A percentile compares a stretch with the other conserved stretches of the same genome.
phyloP scores from a whole-genome alignment of 1,140 invertebrate genomes.

The Zaprionus nigranus region DNA sequence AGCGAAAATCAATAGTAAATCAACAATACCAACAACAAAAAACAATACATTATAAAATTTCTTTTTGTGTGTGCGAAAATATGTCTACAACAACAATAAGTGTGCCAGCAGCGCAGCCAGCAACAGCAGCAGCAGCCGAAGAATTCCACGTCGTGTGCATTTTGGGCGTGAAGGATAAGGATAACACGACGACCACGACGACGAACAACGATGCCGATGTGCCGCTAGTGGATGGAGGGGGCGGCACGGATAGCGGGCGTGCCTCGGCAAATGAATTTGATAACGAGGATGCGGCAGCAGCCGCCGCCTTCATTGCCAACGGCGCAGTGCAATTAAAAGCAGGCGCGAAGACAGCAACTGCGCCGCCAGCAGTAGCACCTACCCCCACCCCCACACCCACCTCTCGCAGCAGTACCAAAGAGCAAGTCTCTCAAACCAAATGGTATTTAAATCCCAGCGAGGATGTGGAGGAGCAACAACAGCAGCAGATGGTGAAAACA shows the following conservation, averaged over 20 bases:
- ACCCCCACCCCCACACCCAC: too few species aligned
- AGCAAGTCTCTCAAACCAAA: slow-evolving; percentile 58
- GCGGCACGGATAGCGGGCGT: slow-evolving; percentile 61
- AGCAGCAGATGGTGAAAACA: slow-evolving; percentile 1
- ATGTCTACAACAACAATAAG: slow-evolving; percentile 63
- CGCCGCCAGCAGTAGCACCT: slow-evolving; percentile 26
- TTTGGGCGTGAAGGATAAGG: slow-evolving; percentile 44
- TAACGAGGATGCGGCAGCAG: slow-evolving; percentile 16
- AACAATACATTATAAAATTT: slow-evolving; percentile 33
- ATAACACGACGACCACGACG: slow-evolving; percentile 31
- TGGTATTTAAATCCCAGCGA: slow-evolving; percentile 62
- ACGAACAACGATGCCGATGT: slow-evolving; percentile 24
- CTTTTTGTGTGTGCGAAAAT: slow-evolving; percentile 5
- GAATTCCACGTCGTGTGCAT: slow-evolving; percentile 50
- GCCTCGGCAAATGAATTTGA: slow-evolving; percentile 71
- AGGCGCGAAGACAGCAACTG: background rate
- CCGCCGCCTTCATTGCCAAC: background rate
- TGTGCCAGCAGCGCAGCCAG: slow-evolving; percentile 34
- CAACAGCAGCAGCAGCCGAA: slow-evolving; percentile 28
- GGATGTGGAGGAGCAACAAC: background rate
- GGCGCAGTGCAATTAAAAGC: slow-evolving; percentile 27
- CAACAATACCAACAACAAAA: slow-evolving; percentile 54
- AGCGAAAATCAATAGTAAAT: slow-evolving; percentile 40
- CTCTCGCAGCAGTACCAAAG: slow-evolving; percentile 11
- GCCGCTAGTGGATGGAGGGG: background rate